Evolutionary conservation across 2,888 invertebrate genomes (phyloP), one percentile per base, ranked within the genome.

Genomic region (Elegia similella): DNA sequence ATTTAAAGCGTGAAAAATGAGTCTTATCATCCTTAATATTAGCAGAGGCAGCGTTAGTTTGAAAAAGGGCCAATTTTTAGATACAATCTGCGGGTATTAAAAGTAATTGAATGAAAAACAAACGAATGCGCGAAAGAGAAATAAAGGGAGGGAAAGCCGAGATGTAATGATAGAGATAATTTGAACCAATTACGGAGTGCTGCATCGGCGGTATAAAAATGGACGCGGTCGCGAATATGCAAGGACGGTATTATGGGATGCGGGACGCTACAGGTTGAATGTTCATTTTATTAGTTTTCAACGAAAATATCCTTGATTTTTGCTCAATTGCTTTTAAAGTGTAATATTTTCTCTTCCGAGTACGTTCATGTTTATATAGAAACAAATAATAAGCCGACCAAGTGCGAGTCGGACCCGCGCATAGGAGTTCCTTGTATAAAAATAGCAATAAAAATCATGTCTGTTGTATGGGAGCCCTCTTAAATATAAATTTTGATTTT

Each of bases 91-190:
- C 63, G 72, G 71, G 75, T 77, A 80, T 84, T 85, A 86, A 84
- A 85, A 83, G 80, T 84, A 88, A 87, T 88, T 87, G 87, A 88
- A 87, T 86, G 77, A 84, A 88, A 89, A 88, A 88, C 88, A 88
- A 88, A 86, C 80, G 82, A 81, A 83, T 83, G 82, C 73, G 78
- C 75, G 72, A 75, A 76, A 82, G 79, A 84, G 80, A 78, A 86
- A 86, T 84, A 86, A 85, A 87, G 73, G 78, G 85, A 82, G 78
- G 78, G 78, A 82, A 75, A 85, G 79, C 81, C 80, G 80, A 84
- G 91, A 91, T 91, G 88, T 90, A 90, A 91, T 89, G 90, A 87
- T 78, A 80, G 76, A 88, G 91, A 91, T 91, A 91, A 86, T 81
- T 87, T 82, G 80, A 84, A 88, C 88, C 91, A 91, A 91, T 91